Evolutionary conservation across 2,797 vertebrate genomes (phyloP), one percentile per base, ranked within the genome.

Genomic region (Xerus rutilus): DNA sequence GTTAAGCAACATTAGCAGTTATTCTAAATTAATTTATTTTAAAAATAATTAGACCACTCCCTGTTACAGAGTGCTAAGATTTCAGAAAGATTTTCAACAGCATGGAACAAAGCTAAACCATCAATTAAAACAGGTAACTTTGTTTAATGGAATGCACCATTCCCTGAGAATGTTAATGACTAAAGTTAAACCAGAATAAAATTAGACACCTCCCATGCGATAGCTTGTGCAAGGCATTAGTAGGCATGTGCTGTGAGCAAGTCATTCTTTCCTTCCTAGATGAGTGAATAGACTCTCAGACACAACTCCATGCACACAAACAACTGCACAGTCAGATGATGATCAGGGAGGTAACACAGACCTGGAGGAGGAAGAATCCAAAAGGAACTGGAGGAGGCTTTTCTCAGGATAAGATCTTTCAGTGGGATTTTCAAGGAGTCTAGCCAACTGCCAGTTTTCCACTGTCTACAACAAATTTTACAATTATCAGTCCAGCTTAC

Each of bases 31-130:
- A 57, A 54, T 84, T 88, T 89, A 76, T 76, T 92, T 52, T 81
- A 15, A 62, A 90, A 73, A 77, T 65, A n/a, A 93, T 43, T 7
- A 79, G 35, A 57, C 67, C n/a, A 52, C 12, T 78, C 49, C 39
- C 87, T 13, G 1, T 32, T 77, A 89, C 67, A 47, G 28, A 87
- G n/a, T 13, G 20, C 21, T 43, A 90, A 86, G 21, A 52, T 93
- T 92, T 82, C 52, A 85, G 45, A 70, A 49, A 84, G 35, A 57
- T 81, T 97, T 95, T 89, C 72, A 89, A 79, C 20, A 87, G 39
- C 57, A 25, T 12, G 15, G 39, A 20, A 23, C 49, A 64, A 86
- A 91, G 9, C 77, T 87, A 89, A 73, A 59, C 17, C 35, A 70
- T 45, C 59, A 88, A 78, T 59, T 73, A 79, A 73, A 49, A 90